These are phyloP conservation scores for Tenthredo notha DNA, from an alignment of 2,888 invertebrate genomes.

Conservation along the genomic window DNA sequence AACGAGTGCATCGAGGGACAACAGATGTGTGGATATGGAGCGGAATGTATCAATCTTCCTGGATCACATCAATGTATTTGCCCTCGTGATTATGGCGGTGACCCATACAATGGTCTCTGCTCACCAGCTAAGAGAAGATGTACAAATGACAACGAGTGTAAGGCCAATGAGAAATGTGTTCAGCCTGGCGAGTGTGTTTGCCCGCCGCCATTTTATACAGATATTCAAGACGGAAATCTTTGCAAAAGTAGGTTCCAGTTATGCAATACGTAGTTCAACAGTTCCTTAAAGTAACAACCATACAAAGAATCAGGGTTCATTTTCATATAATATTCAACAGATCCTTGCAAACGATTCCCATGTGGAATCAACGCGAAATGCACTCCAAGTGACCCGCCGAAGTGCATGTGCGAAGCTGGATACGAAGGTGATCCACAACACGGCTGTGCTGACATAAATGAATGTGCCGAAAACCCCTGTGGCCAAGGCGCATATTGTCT, in stretches of 20 bases:
- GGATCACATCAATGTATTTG: constrained; percentile 91
- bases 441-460: constrained; percentile 92
- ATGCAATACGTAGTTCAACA: background rate
- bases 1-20: constrained; percentile 90
- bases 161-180: constrained; percentile 92
- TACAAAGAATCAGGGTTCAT: background rate
- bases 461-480: constrained; percentile 91
- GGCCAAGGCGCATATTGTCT: constrained; percentile 94
- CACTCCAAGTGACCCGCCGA: constrained; percentile 93
- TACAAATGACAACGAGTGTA: constrained; percentile 90
- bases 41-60: constrained; percentile 89
- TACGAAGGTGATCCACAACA: constrained; percentile 92
- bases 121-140: constrained; percentile 91
- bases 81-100: constrained; percentile 90
- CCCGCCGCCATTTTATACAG: constrained; percentile 93
- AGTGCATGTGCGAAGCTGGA: constrained; percentile 92
- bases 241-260: constrained; percentile 85
- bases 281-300: background rate
- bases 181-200: constrained; percentile 96
- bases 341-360: constrained; percentile 92
- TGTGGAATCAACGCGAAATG: constrained; percentile 96
- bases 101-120: constrained; percentile 90
- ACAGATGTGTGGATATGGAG: constrained; percentile 91
- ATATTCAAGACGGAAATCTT: constrained; percentile 89
- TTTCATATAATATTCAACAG: constrained; percentile 65